Base-by-base conservation (phyloP, 1,140 invertebrate species). In the Drosophila gunungcola region DNA sequence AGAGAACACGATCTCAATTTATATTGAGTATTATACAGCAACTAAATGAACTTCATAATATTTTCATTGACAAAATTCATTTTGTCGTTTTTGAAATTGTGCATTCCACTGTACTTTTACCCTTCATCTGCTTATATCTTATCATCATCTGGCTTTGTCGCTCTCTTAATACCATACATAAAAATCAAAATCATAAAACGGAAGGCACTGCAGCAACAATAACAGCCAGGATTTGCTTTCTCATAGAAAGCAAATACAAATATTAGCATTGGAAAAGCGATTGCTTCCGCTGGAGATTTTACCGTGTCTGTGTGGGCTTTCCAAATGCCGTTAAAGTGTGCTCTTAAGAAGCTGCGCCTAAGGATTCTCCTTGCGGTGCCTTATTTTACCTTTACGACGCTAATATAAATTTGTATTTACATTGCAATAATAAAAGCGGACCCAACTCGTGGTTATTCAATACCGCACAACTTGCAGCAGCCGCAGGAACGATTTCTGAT, bases 391-490 rank as follows among this genome's bases (percentile, higher is more conserved):
- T 91, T 91, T 91, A 91, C 89, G 83, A 89, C 84, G 78, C 80
- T 83, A 88, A 91, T 91, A 89, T 91, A 91, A 91, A 89, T 91
- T 89, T 91, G 89, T 91, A 91, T 91, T 85, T 86, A 73, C 80
- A 91, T 91, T 81, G 86, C 80, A 88, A 90, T 79, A 88, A 88
- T 70, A 70, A 75, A 64, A 76, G 42, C 21, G 7, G 41, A 55
- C 13, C 46, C 27, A 34, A 36, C 39, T n/a, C 25, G 56, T 36
- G 32, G 38, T 38, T 65, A 52, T 68, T 65, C 46, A 68, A 68
- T 68, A 27, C 60, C 11, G 64, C 21, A 51, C 34, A 41, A 52
- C 53, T 54, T 69, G 49, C 58, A 60, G 56, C 60, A 41, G 48
- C 54, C 46, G 48, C 74, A 69, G 65, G 51, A 89, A 70, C 70